Evolutionary conservation across 2,797 vertebrate genomes (phyloP), one percentile per base, ranked within the genome.

Genomic region (Acanthiza pusilla): DNA sequence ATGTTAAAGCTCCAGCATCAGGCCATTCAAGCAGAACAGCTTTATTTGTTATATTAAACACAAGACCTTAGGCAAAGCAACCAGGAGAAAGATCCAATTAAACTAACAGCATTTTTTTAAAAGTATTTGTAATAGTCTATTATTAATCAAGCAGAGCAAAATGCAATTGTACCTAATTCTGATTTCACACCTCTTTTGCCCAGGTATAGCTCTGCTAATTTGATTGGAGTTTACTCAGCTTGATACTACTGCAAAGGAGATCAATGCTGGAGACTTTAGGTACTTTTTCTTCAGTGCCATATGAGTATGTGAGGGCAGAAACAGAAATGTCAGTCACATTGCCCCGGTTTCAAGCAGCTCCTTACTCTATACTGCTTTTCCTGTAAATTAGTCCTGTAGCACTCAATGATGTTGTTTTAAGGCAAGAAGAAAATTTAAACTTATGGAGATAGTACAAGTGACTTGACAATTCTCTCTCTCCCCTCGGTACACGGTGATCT

Each of bases 1-100:
- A 95, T 97, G 96, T 94, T 91, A 63, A 86, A 83, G 55, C 71
- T 96, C 67, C 61, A 92, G 50, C 79, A 92, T 47, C 71, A 80
- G 57, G 30, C 18, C 63, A 54, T 47, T 93, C 67, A 85, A 85
- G 23, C 17, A 76, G 40, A 94, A 89, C 45, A 87, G 42, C 30
- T 87, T 77, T 80, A 79, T 51, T 80, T 57, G 27, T 83, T 61
- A 34, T 30, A 85, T 30, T 75, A 85, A 76, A 79, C 7, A 22
- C n/a, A 67, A 93, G 73, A 71, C 16, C 22, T 85, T 11, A 75
- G n/a, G 34, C 38, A 80, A 87, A 80, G 40, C 42, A 82, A 65
- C 10, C 26, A 29, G 27, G 27, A 76, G 45, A 65, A 92, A 85
- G 43, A 89, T 9, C 11, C 53, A 82, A 65, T 68, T 87, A 91